Base-by-base conservation (phyloP, 2,888 invertebrate genomes). In the Eucriotettix oculatus region DNA sequence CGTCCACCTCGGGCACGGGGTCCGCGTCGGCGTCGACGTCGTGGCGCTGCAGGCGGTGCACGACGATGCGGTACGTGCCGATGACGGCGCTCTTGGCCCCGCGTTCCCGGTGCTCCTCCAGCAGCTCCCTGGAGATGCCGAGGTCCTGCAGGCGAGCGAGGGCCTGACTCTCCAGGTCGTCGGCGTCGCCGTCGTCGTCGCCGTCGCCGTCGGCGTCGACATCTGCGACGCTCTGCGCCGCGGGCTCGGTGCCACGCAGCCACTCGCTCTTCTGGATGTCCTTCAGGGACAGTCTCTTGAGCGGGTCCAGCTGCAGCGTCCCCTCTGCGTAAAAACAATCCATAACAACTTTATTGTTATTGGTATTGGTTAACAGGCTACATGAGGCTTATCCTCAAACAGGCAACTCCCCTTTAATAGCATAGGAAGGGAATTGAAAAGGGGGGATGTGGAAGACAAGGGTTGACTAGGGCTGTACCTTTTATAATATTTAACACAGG, bases 31-130 rank as follows among this genome's bases (percentile, higher is more conserved):
- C 53, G 53, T 16, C 53, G 48, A 11, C 53, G 53, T 53, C 53
- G 16, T 52, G 60, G 10, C 63, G 57, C 74, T 77, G 75, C 58
- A 78, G 68, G 14, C 78, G 73, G 69, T 84, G 82, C 63, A 85
- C 75, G 44, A 85, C 75, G 62, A 87, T 86, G 54, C 87, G 75
- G 71, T 86, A 87, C 56, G 84, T 82, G 11, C 86, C 86, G 56
- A 84, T 82, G 48, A 86, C 76, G 64, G 82, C 79, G 66, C 81
- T 83, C 57, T 82, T 74, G 1, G 83, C 81, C 42, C 84, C 83
- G 63, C 78, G 78, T 52, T 74, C 74, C 17, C 76, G 72, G 17
- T 80, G 75, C 48, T 76, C 74, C 58, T 76, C 74, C 54, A 86
- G 71, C 76, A 82, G 79, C 60, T 78, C 77, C 0, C 77, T 73